phyloP scores from a whole-genome alignment of 2,113 vertebrate species.

The Rhizomys pruinosus region DNA sequence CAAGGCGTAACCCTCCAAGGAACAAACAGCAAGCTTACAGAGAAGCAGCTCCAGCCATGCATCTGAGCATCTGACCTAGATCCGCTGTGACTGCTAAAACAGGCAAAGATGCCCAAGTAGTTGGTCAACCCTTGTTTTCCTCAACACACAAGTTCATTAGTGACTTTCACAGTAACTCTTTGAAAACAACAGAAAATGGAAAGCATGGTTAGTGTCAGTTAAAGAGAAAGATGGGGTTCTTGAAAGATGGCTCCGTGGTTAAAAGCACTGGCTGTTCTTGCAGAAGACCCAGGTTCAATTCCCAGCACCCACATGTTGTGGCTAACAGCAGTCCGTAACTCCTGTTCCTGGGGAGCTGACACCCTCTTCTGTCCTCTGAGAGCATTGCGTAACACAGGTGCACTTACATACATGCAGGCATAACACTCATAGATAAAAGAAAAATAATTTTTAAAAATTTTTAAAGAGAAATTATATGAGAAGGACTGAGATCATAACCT shows the following conservation, averaged over 20 bases:
- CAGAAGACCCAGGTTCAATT: too few species aligned
- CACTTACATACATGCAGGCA: too few species aligned
- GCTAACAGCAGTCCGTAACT: too few species aligned
- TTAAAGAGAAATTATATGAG: neutral
- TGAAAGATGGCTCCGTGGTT: too few species aligned
- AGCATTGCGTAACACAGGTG: too few species aligned
- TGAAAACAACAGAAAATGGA: conserved; percentile 9
- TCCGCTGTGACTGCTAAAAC: neutral
- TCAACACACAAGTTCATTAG: neutral
- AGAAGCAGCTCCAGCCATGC: neutral
- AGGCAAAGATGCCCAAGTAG: neutral
- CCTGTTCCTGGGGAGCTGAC: too few species aligned
- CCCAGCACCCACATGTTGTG: too few species aligned
- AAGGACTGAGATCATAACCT: neutral
- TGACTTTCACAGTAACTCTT: neutral
- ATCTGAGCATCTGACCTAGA: conserved; percentile 22
- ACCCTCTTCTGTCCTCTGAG: too few species aligned
- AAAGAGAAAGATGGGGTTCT: conserved; percentile 19
- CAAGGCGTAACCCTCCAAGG: neutral
- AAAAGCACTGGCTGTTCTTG: neutral
- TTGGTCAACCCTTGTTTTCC: neutral
- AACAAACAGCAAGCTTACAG: conserved; percentile 31
- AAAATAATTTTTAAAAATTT: too few species aligned
- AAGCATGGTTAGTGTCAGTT: conserved; percentile 24
- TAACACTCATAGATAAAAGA: too few species aligned